Conservation (phyloP, 2,797 vertebrate species). For the Bovichtus diacanthus region DNA sequence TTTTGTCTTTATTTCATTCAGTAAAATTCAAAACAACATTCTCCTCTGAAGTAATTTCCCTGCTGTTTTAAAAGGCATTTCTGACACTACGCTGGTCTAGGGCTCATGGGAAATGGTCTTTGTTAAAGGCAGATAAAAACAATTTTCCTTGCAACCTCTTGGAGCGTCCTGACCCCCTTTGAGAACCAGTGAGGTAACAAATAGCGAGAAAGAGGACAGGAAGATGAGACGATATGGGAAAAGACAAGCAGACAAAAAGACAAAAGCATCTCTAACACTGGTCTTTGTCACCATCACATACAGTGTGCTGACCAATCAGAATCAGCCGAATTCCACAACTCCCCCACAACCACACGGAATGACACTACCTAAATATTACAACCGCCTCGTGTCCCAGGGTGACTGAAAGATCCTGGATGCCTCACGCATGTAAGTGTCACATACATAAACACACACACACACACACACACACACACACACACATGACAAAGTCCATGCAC, state of each 20-base stretch:
- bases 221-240: background rate
- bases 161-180: background rate
- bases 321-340: conserved; percentile 68
- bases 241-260: background rate
- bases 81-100: background rate
- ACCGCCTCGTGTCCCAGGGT: conserved; percentile 85
- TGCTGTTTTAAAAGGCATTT: background rate
- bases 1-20: background rate
- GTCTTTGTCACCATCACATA: conserved; percentile 8
- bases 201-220: background rate
- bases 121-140: background rate
- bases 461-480: background rate
- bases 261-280: background rate
- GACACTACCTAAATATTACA: conserved; percentile 91
- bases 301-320: conserved; percentile 47
- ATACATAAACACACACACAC: background rate
- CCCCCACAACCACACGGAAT: conserved; percentile 43
- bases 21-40: background rate
- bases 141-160: background rate
- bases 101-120: background rate
- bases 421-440: background rate
- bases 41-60: background rate
- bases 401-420: conserved; percentile 49
- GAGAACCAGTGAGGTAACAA: background rate
- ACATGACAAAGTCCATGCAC: background rate